Conservation (phyloP, 2,113 vertebrate genomes). For the Prionailurus viverrinus region DNA sequence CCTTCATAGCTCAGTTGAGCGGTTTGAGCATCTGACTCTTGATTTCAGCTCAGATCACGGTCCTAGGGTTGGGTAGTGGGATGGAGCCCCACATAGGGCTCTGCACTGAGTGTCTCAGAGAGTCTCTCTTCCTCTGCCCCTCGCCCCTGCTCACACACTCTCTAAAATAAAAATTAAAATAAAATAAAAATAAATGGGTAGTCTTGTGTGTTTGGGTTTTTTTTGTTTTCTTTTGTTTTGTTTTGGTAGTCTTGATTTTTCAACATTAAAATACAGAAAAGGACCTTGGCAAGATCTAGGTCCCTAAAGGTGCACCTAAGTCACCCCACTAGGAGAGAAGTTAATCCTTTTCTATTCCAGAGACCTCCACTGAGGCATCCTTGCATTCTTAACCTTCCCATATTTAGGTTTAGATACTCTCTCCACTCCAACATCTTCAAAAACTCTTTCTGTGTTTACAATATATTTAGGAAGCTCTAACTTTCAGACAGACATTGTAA, state of each 20-base stretch:
- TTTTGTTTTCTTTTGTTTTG: too few relatives aligned
- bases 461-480: background rate
- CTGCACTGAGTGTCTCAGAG: too few relatives aligned
- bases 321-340: background rate
- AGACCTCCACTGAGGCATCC: background rate
- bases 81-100: too few relatives aligned
- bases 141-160: too few relatives aligned
- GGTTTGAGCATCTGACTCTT: too few relatives aligned
- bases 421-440: background rate
- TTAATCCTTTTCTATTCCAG: background rate
- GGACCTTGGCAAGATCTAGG: background rate
- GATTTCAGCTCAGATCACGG: too few relatives aligned
- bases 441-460: background rate
- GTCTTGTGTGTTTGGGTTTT: too few relatives aligned
- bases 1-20: too few relatives aligned
- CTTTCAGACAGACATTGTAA: background rate
- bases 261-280: constrained; percentile 8
- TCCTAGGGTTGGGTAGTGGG: too few relatives aligned
- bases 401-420: background rate
- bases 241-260: background rate
- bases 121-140: too few relatives aligned
- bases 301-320: background rate
- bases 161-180: too few relatives aligned
- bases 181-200: too few relatives aligned
- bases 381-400: background rate